phyloP scores from a whole-genome alignment of 2,797 vertebrate genomes.

The Allobates femoralis region DNA sequence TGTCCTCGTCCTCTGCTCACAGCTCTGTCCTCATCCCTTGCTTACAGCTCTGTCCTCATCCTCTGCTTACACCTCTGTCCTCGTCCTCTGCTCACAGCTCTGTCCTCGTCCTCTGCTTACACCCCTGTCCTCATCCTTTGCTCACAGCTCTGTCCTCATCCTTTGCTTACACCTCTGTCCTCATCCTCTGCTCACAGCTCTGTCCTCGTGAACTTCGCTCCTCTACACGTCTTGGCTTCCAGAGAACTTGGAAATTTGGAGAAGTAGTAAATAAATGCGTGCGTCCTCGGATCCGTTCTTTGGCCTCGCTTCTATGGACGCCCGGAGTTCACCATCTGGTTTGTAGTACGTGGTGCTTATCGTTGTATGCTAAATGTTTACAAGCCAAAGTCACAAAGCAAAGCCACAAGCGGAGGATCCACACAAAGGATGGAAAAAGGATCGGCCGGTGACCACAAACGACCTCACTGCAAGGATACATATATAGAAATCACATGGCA shows the following conservation, averaged over 20 bases:
- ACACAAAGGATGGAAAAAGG: background rate
- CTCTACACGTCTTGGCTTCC: conserved; percentile 22
- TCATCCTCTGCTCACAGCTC: background rate
- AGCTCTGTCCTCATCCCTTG: too few species aligned
- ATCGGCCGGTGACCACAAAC: background rate
- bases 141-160: too few species aligned
- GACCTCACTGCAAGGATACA: background rate
- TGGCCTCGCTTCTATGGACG: conserved; percentile 6
- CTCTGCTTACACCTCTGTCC: too few species aligned
- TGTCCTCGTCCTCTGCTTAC: too few species aligned
- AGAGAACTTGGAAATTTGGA: background rate
- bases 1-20: too few species aligned
- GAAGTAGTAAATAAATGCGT: background rate
- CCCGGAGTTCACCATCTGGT: conserved; percentile 46
- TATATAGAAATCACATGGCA: background rate
- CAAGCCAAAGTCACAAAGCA: conserved; percentile 12
- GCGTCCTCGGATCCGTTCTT: background rate
- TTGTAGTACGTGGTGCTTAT: conserved; percentile 20
- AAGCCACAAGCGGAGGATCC: background rate
- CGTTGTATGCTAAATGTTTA: conserved; percentile 34
- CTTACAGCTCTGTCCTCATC: too few species aligned
- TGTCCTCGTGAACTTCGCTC: background rate
- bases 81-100: too few species aligned
- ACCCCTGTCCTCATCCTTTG: too few species aligned
- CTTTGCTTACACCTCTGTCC: too few species aligned